These are phyloP conservation scores for Climacteris rufus DNA, from an alignment of 2,113 vertebrate genomes.

Conservation along the genomic window DNA sequence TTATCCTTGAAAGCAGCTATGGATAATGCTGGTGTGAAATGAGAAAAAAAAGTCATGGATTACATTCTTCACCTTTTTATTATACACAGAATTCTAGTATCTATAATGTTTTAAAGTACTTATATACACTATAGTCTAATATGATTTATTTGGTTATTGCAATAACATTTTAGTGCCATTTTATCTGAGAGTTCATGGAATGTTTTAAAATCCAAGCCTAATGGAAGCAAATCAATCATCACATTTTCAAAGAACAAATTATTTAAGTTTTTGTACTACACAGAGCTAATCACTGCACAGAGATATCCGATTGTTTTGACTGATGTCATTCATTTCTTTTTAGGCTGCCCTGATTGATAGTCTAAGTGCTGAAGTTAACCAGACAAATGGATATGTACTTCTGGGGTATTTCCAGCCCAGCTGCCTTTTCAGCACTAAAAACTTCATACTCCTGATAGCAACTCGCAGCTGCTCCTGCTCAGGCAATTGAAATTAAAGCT, in stretches of 20 bases:
- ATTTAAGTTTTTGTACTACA: constrained; percentile 73
- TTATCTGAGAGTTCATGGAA: constrained; percentile 75
- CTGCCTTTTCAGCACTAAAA: constrained; percentile 70
- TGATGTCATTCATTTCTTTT: constrained; percentile 74
- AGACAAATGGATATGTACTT: constrained; percentile 68
- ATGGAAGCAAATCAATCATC: constrained; percentile 80
- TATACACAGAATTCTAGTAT: constrained; percentile 68
- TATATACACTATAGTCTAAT: constrained; percentile 61
- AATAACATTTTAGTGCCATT: constrained; percentile 75
- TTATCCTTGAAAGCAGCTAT: background rate
- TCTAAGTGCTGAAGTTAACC: constrained; percentile 68
- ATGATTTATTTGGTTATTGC: constrained; percentile 73
- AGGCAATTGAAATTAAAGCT: constrained; percentile 53
- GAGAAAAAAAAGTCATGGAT: constrained; percentile 8
- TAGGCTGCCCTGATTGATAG: constrained; percentile 60
- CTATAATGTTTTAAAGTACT: constrained; percentile 74
- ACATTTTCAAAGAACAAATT: constrained; percentile 74
- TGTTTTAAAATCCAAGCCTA: constrained; percentile 75
- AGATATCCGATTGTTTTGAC: constrained; percentile 74
- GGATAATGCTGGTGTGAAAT: background rate
- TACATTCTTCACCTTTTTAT: constrained; percentile 69
- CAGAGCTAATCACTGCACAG: constrained; percentile 63
- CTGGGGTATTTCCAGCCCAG: constrained; percentile 65
- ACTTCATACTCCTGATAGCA: constrained; percentile 47
- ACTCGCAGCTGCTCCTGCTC: constrained; percentile 66